Base-by-base conservation (phyloP, 2,888 invertebrate species). In the Poecilobothrus nobilitatus region DNA sequence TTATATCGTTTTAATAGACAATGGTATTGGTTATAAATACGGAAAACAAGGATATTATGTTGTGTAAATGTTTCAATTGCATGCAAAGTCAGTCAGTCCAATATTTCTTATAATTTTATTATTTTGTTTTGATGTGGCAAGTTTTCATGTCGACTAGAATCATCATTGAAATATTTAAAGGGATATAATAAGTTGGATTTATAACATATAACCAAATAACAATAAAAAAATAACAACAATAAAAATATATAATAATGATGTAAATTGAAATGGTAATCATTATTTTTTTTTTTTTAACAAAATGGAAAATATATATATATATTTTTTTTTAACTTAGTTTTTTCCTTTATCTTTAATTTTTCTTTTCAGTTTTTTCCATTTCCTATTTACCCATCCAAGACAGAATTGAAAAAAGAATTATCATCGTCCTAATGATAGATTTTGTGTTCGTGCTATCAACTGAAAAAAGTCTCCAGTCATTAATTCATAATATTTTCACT, bases 401-500 rank as follows among this genome's bases (percentile, higher is more conserved):
- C 27, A n/a, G 15, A 53, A 53, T 12, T 10, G 2, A 53, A 53
- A 53, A 53, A 18, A 3, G 15, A 53, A 53, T 53, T 53, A 53
- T 53, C 53, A 53, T 53, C 53, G n/a, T 18, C n/a, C 6, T 53
- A 53, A 53, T 53, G 53, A 53, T 53, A 53, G 53, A 53, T 53
- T 53, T 53, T 53, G 53, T 53, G 18, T 53, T 53, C 53, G 53
- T 53, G 53, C 53, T 53, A 53, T 53, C 53, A 53, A 53, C 53
- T 53, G 53, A 53, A 53, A 53, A 53, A 53, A 53, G n/a, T 53
- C 53, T 53, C 18, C 6, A 53, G 53, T 53, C 53, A 53, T 53
- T 53, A 53, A 53, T 53, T 53, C 53, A 53, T 53, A 53, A 53
- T 53, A 53, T 53, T 53, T 53, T 53, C 53, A 53, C 53, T 53